These are phyloP conservation scores for Megaceryle maxima DNA, from an alignment of 2,113 vertebrate species.

Conservation along the genomic window DNA sequence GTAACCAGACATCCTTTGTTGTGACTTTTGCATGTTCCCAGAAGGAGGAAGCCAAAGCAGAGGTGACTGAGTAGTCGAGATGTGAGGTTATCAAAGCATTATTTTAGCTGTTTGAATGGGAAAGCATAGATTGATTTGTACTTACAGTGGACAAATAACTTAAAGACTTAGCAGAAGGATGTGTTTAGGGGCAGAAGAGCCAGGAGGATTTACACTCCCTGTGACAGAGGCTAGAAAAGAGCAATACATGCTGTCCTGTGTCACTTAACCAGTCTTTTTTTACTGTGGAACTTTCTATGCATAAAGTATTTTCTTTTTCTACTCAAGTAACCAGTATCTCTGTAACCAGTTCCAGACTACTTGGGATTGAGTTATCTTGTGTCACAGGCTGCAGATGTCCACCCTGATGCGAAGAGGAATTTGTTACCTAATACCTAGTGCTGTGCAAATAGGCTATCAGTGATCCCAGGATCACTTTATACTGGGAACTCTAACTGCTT, in stretches of 20 bases:
- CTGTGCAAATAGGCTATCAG: background rate
- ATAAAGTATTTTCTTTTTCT: background rate
- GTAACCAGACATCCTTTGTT: constrained; percentile 61
- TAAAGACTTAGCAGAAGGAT: background rate
- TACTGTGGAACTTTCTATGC: background rate
- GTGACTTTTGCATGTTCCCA: constrained; percentile 56
- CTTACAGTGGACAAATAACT: background rate
- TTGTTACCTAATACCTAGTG: background rate
- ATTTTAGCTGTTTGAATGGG: background rate
- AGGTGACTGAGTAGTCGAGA: constrained; percentile 19
- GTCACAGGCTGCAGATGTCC: background rate
- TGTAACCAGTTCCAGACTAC: background rate
- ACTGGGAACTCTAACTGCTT: background rate
- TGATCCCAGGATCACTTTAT: background rate
- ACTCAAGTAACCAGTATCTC: background rate
- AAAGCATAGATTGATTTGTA: background rate
- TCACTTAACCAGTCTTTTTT: background rate
- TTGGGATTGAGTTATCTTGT: background rate
- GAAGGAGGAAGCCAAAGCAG: constrained; percentile 43
- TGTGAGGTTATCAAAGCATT: constrained; percentile 19
- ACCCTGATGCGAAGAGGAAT: background rate
- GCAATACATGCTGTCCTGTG: background rate
- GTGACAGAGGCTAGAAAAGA: background rate
- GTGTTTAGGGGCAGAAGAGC: background rate
- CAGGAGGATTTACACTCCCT: background rate